phyloP scores from a whole-genome alignment of 2,113 vertebrate genomes.

The Engystomops pustulosus region DNA sequence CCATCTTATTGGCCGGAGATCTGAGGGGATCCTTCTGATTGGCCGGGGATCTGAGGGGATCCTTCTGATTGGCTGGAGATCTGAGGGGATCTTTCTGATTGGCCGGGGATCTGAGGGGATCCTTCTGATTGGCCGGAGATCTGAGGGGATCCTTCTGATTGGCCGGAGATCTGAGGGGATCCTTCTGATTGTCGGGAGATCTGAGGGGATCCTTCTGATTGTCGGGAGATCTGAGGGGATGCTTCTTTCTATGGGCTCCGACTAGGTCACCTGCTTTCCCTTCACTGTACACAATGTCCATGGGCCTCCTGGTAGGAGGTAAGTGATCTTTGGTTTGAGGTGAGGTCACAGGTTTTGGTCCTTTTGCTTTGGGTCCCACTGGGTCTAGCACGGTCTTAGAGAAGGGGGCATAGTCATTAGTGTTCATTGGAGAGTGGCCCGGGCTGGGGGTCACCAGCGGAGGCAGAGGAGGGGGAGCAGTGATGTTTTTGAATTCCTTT shows the following conservation, averaged over 20 bases:
- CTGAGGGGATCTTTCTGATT: constrained; percentile 15
- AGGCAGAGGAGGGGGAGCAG: not conserved
- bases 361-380: not conserved
- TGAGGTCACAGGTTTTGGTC: not conserved
- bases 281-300: not conserved
- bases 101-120: no score
- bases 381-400: not conserved
- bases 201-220: no score
- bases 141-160: constrained; percentile 15
- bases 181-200: no score
- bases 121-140: constrained; percentile 65
- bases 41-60: no score
- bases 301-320: not conserved
- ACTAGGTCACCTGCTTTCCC: not conserved
- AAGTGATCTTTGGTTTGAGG: not conserved
- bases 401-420: no score
- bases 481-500: not conserved
- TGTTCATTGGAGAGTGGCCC: not conserved
- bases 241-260: constrained; percentile 61
- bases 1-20: constrained; percentile 61
- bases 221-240: constrained; percentile 59
- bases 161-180: no score
- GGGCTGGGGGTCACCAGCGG: not conserved
- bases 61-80: constrained; percentile 65
- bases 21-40: constrained; percentile 15